Percentiles rank a stretch among this genome's conserved stretches.
Evolutionary conservation across 2,797 vertebrate species (phyloP).

Genomic region (Acridotheres tristis): DNA sequence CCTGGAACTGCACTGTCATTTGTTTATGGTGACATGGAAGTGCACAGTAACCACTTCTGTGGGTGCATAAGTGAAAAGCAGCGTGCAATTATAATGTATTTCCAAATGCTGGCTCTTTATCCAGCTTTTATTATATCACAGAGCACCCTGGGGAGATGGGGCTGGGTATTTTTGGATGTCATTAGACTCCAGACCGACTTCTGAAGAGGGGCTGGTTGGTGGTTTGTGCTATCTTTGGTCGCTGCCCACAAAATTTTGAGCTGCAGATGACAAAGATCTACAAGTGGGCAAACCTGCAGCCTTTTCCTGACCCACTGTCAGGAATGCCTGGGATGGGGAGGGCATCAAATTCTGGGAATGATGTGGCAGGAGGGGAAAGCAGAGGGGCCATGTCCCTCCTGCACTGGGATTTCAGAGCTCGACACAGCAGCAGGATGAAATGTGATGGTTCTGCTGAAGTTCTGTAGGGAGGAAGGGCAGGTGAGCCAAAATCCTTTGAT

Average conservation of each 20-base stretch:
- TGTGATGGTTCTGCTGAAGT: neutral
- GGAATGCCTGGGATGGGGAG: neutral
- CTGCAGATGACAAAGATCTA: neutral
- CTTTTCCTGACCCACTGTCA: neutral
- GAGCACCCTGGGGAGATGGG: neutral
- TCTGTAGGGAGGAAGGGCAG: neutral
- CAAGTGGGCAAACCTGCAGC: neutral
- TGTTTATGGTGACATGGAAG: slow-evolving; percentile 75
- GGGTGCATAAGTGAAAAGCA: slow-evolving; percentile 46
- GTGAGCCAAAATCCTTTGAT: neutral
- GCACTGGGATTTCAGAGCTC: neutral
- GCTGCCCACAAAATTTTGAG: neutral
- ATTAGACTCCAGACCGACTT: neutral
- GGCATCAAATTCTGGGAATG: neutral
- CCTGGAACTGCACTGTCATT: slow-evolving; percentile 74
- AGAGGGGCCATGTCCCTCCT: neutral
- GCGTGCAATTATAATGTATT: slow-evolving; percentile 66
- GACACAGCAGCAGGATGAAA: neutral
- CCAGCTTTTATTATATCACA: neutral
- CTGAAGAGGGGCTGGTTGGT: neutral
- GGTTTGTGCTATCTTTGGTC: neutral
- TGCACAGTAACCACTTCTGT: slow-evolving; percentile 69
- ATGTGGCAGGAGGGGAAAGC: neutral
- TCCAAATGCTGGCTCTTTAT: slow-evolving; percentile 29
- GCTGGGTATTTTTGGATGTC: neutral